These are phyloP conservation scores for Choristoneura fumiferana DNA, from an alignment of 1,140 invertebrate species.

Conservation along the genomic window DNA sequence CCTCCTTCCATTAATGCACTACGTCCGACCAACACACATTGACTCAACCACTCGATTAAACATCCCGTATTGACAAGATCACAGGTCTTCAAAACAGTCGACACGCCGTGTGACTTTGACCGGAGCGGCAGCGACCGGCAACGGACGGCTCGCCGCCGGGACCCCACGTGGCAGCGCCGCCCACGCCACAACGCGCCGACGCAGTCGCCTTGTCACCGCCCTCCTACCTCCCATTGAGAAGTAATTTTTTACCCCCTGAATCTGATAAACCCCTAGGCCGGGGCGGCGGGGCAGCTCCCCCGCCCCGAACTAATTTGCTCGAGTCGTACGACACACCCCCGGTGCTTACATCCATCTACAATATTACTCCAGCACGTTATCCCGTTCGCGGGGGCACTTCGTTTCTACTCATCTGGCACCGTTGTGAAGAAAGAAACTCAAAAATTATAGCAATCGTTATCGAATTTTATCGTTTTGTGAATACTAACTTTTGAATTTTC, in stretches of 20 bases:
- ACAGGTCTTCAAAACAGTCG: no score
- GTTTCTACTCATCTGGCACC: constrained; percentile 67
- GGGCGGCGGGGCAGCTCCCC: constrained; percentile 54
- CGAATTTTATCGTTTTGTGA: constrained; percentile 11
- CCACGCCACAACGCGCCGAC: constrained; percentile 59
- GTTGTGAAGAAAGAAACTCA: constrained; percentile 58
- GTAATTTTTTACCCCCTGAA: constrained; percentile 76
- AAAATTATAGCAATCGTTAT: constrained; percentile 43
- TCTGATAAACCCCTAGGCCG: constrained; percentile 67
- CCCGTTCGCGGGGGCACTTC: constrained; percentile 66
- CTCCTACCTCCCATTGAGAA: constrained; percentile 74
- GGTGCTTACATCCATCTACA: constrained; percentile 76
- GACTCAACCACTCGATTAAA: constrained; percentile 30
- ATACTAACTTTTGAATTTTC: constrained; percentile 1
- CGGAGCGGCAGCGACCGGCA: constrained; percentile 35
- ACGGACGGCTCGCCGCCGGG: constrained; percentile 45
- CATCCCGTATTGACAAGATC: constrained; percentile 33
- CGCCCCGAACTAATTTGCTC: constrained; percentile 77
- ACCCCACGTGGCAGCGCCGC: constrained; percentile 66
- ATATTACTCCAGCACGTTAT: constrained; percentile 76
- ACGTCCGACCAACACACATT: constrained; percentile 43
- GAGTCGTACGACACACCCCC: constrained; percentile 77
- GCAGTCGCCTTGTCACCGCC: constrained; percentile 45
- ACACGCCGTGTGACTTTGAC: constrained; percentile 9
- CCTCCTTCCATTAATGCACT: constrained; percentile 43